Evolutionary conservation across 2,888 invertebrate genomes (phyloP), one percentile per base, ranked within the genome.

Genomic region (Drosophila stalkeri): DNA sequence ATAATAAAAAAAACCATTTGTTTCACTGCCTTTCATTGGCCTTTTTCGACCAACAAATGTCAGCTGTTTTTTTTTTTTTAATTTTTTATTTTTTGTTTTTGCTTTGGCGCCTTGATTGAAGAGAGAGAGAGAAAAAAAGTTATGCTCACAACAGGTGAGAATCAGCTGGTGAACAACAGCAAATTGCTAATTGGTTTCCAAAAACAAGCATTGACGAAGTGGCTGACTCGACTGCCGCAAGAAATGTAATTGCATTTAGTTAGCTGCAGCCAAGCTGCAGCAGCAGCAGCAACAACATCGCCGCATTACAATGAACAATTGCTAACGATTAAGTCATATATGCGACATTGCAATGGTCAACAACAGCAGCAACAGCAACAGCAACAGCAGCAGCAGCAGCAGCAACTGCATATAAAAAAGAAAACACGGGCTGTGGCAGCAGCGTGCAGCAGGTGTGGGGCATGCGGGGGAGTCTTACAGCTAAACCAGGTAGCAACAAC

Each of bases 261-360:
- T 69, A 77, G 60, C 64, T 55, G 47, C 61, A 20, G 55, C 57
- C 68, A 63, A 44, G 55, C 72, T 51, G 39, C 64, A 72, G 16
- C 39, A 44, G 47, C 65, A 54, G 39, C 64, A 72, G 16, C 39
- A 39, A 39, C 39, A 72, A 68, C 68, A 46, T 60, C 54, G 78
- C 72, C 51, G 72, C 83, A 78, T 71, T 75, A 84, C 84, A 67
- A 77, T 62, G 61, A 84, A 88, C 83, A 88, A 88, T 86, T 88
- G 89, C 67, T 73, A 61, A 55, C 82, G 89, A 87, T 86, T 86
- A 86, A 86, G 86, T 89, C 87, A 86, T 86, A 86, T 81, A 59
- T 74, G 84, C 71, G 65, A 68, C 74, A 77, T 73, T 73, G 72
- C 79, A 67, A 57, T 75, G 73, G 59, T 61, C 80, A 77, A 47